Conservation (phyloP, 1,140 invertebrate genomes). For the Ips typographus region DNA sequence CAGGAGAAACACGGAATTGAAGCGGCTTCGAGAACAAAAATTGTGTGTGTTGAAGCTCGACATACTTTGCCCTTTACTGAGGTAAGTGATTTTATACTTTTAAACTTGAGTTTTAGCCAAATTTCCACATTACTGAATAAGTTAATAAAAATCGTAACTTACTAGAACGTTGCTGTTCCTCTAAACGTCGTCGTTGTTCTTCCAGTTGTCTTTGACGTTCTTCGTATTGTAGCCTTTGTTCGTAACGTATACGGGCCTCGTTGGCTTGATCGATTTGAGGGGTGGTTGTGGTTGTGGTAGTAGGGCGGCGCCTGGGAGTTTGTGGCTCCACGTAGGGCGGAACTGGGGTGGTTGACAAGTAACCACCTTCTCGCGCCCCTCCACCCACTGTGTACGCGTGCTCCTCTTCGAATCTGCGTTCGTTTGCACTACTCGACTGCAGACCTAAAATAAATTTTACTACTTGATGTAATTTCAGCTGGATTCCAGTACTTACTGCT, state of each 20-base stretch:
- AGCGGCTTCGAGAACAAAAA: too few species aligned
- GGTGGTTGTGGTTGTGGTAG: neutral
- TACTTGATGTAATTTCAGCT: too few species aligned
- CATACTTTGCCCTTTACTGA: too few species aligned
- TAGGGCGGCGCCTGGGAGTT: neutral
- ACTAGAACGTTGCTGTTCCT: slow-evolving; percentile 19
- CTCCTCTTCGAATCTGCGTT: slow-evolving; percentile 10
- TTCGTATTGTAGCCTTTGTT: slow-evolving; percentile 25
- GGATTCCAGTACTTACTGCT: slow-evolving; percentile 1
- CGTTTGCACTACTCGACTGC: slow-evolving; percentile 11
- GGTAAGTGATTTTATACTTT: too few species aligned
- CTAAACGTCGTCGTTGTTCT: slow-evolving; percentile 16
- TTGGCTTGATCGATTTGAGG: neutral
- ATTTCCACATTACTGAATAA: neutral
- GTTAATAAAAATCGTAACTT: neutral
- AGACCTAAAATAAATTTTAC: neutral
- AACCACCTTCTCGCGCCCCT: slow-evolving; percentile 20
- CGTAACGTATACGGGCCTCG: slow-evolving; percentile 13
- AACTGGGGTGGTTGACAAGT: neutral
- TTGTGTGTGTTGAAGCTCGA: too few species aligned
- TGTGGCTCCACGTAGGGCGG: neutral
- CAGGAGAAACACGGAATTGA: too few species aligned
- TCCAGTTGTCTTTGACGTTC: slow-evolving; percentile 16
- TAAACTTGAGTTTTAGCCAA: neutral
- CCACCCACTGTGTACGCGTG: slow-evolving; percentile 25